phyloP scores from a whole-genome alignment of 2,888 invertebrate species.

The Aleiodes alternator region DNA sequence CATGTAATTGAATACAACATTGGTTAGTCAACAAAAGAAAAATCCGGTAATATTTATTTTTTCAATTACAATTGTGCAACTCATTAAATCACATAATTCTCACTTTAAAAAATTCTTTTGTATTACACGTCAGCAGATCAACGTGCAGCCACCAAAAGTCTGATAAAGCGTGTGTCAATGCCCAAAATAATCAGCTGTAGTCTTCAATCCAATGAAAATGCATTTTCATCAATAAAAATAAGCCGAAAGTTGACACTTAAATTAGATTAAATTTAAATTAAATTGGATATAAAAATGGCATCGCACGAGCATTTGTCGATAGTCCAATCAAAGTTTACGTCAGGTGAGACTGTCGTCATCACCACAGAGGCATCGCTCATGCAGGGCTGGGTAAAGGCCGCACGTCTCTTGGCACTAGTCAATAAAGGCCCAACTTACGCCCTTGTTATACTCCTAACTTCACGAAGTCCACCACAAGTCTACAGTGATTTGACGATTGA shows the following conservation, averaged over 20 bases:
- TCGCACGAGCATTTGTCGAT: conserved; percentile 72
- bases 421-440: conserved; percentile 78
- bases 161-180: too few relatives aligned
- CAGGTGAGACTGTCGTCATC: conserved; percentile 78
- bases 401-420: conserved; percentile 79
- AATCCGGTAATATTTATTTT: conserved; percentile 36
- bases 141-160: too few relatives aligned
- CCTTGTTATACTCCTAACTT: conserved; percentile 78
- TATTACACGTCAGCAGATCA: too few relatives aligned
- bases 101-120: not conserved
- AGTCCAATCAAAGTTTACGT: conserved; percentile 79
- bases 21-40: conserved; percentile 40
- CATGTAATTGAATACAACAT: conserved; percentile 52
- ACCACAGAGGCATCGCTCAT: conserved; percentile 75
- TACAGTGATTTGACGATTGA: conserved; percentile 88
- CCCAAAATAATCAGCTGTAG: too few relatives aligned
- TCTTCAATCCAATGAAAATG: too few relatives aligned
- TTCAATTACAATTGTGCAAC: not conserved
- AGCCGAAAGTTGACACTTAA: too few relatives aligned
- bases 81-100: not conserved
- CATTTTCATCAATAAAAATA: too few relatives aligned
- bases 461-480: conserved; percentile 82
- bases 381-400: conserved; percentile 77
- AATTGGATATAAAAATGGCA: conserved; percentile 60
- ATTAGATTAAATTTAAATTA: too few relatives aligned